Evolutionary conservation across 2,888 invertebrate species (phyloP).

Genomic region (Cancer borealis): DNA sequence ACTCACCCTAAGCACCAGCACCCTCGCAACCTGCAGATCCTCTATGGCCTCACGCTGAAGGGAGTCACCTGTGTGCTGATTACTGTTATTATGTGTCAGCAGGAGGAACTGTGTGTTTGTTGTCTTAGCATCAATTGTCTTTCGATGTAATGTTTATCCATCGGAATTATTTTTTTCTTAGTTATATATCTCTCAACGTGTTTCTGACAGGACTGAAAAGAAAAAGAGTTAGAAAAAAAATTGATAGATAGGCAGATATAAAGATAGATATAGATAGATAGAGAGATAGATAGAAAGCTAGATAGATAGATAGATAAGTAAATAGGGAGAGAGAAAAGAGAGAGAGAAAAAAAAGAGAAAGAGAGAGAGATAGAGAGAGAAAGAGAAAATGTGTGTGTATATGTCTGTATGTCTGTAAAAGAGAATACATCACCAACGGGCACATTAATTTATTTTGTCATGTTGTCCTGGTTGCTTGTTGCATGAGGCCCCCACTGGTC

Average conservation of each 20-base stretch:
- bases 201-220: not conserved
- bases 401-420: not conserved
- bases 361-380: not conserved
- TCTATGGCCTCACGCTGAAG: slow-evolving; percentile 14
- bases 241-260: not conserved
- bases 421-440: not conserved
- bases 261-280: no score
- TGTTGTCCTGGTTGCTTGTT: not conserved
- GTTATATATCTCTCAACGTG: not conserved
- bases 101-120: not conserved
- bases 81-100: not conserved
- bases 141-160: not conserved
- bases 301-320: no score
- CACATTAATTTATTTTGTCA: not conserved
- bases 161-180: not conserved
- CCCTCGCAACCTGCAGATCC: slow-evolving; percentile 17
- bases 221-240: not conserved
- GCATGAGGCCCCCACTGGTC: not conserved
- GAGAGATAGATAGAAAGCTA: not conserved
- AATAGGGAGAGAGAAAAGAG: no score
- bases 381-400: not conserved
- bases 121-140: not conserved
- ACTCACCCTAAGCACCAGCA: not conserved
- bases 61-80: not conserved
- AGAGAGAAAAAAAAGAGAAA: not conserved